Percentiles rank a stretch among this genome's conserved stretches.
Conservation (phyloP, 2,797 vertebrate genomes). For the Chelmon rostratus region DNA sequence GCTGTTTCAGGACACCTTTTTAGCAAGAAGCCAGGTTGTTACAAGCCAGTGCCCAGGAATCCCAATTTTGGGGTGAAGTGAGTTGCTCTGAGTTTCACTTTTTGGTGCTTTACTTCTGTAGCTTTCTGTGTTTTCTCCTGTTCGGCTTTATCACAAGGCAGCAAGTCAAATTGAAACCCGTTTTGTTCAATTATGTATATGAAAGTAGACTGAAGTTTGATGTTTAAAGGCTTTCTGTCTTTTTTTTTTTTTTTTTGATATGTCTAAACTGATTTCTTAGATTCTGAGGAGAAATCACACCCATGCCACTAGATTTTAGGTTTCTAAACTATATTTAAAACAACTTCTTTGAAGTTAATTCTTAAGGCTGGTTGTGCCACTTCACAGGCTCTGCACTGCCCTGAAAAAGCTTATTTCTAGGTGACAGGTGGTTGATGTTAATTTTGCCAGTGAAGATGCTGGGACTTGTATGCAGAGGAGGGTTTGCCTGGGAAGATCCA, state of each 20-base stretch:
- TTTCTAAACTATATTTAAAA: background rate
- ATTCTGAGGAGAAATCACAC: background rate
- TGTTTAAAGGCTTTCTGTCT: background rate
- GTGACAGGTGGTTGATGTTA: background rate
- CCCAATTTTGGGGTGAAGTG: slow-evolving; percentile 60
- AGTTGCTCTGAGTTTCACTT: background rate
- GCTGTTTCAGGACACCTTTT: slow-evolving; percentile 6
- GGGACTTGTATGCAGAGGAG: background rate
- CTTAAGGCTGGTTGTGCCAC: background rate
- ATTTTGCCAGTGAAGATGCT: background rate
- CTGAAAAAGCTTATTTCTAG: background rate
- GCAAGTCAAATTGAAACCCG: background rate
- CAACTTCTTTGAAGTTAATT: background rate
- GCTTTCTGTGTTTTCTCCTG: background rate
- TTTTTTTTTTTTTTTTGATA: too few species aligned
- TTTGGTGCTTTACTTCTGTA: background rate
- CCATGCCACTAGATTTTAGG: background rate
- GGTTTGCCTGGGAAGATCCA: background rate
- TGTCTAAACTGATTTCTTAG: background rate
- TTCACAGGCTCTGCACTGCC: too few species aligned
- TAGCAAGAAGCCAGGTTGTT: slow-evolving; percentile 27
- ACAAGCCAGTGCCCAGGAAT: slow-evolving; percentile 42
- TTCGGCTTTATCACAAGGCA: background rate
- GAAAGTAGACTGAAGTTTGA: background rate
- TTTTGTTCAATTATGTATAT: background rate